Percentiles rank a stretch among this genome's conserved stretches.
phyloP scores from a whole-genome alignment of 2,888 invertebrate species.

The Nycteola revayana region DNA sequence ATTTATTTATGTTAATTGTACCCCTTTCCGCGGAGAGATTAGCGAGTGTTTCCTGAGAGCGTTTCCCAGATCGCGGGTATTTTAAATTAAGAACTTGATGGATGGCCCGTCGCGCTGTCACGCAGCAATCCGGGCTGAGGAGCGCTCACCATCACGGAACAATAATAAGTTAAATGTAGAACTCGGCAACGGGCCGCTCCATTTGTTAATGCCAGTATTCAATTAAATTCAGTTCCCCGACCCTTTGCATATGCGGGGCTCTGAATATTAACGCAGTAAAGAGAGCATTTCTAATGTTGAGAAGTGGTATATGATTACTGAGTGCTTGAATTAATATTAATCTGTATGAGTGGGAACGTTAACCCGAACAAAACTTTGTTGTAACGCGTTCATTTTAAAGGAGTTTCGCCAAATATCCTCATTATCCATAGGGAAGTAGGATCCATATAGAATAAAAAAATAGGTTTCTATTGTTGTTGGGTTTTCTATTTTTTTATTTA shows the following conservation, averaged over 20 bases:
- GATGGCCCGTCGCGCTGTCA: constrained; percentile 74
- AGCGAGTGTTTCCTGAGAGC: constrained; percentile 61
- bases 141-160: constrained; percentile 65
- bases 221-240: constrained; percentile 75
- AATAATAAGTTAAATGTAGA: constrained; percentile 77
- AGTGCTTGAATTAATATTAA: constrained; percentile 41
- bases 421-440: background rate
- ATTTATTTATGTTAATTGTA: constrained; percentile 56
- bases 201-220: constrained; percentile 80
- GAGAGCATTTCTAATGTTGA: constrained; percentile 54
- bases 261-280: constrained; percentile 64
- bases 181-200: constrained; percentile 73
- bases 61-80: constrained; percentile 73
- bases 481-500: too few relatives aligned
- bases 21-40: constrained; percentile 60
- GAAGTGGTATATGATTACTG: constrained; percentile 42
- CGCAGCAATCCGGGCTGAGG: constrained; percentile 56
- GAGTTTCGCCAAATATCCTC: constrained; percentile 6
- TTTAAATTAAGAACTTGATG: constrained; percentile 80
- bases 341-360: constrained; percentile 32
- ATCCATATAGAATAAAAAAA: too few relatives aligned
- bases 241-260: constrained; percentile 68
- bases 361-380: constrained; percentile 20
- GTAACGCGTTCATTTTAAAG: constrained; percentile 21
- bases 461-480: too few relatives aligned